A percentile compares a stretch with the other conserved stretches of the same genome.
phyloP scores from a whole-genome alignment of 2,888 invertebrate genomes.

The Dolichopus griseipennis region DNA sequence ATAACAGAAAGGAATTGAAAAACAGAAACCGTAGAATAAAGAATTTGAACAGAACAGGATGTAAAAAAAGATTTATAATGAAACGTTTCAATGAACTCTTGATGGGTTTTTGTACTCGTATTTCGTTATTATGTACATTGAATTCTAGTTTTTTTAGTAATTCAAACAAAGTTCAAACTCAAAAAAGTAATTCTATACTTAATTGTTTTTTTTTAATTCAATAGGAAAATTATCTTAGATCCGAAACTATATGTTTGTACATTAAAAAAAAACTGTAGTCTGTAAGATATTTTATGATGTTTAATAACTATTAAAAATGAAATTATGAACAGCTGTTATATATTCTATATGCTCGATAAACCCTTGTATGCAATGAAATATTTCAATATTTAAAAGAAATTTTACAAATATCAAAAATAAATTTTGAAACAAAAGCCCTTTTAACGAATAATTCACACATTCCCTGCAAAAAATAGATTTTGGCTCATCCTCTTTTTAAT shows the following conservation, averaged over 20 bases:
- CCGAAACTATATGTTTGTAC: too few relatives aligned
- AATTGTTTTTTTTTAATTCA: too few relatives aligned
- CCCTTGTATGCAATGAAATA: not conserved
- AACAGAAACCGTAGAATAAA: not conserved
- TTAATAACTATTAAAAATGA: too few relatives aligned
- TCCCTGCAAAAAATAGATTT: not conserved
- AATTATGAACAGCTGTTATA: not conserved
- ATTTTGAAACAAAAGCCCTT: not conserved
- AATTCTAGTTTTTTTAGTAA: too few relatives aligned
- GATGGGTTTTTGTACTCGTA: not conserved
- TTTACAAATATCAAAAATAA: not conserved
- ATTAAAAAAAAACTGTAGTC: too few relatives aligned
- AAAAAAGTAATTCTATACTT: too few relatives aligned
- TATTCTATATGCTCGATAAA: not conserved
- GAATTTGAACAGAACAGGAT: constrained; percentile 1
- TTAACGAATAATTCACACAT: not conserved
- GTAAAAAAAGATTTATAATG: not conserved
- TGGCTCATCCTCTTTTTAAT: too few relatives aligned
- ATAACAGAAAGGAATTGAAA: not conserved
- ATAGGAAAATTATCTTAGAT: too few relatives aligned
- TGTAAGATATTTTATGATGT: too few relatives aligned
- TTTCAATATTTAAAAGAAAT: not conserved
- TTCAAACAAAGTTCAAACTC: too few relatives aligned
- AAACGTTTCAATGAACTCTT: constrained; percentile 4
- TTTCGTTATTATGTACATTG: not conserved